These are phyloP conservation scores for Ectemnius cavifrons DNA, from an alignment of 2,888 invertebrate genomes.

Conservation along the genomic window DNA sequence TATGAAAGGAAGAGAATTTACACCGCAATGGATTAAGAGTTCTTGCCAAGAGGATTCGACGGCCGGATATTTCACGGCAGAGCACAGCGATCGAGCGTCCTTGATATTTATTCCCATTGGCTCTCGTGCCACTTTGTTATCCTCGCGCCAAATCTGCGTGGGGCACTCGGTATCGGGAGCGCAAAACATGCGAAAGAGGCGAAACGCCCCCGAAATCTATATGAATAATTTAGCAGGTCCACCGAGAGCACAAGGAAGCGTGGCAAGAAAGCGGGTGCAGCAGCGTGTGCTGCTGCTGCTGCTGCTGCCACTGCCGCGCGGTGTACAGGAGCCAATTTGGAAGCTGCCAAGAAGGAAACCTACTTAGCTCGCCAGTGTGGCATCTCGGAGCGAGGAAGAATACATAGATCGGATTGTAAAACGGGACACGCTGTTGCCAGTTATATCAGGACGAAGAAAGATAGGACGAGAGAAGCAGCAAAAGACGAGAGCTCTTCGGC, in stretches of 20 bases:
- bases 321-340: slow-evolving; percentile 34
- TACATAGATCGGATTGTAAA: slow-evolving; percentile 58
- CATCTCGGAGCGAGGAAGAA: slow-evolving; percentile 42
- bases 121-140: background rate
- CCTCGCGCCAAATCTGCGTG: background rate
- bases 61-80: background rate
- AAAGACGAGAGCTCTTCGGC: slow-evolving; percentile 54
- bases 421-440: slow-evolving; percentile 52
- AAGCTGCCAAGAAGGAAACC: slow-evolving; percentile 48
- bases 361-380: slow-evolving; percentile 45
- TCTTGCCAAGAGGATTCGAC: no score
- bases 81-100: background rate
- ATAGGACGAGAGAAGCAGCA: slow-evolving; percentile 26
- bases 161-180: background rate
- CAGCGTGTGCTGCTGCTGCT: slow-evolving; percentile 5
- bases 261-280: slow-evolving; percentile 2
- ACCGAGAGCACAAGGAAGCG: background rate
- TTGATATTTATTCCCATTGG: slow-evolving; percentile 3
- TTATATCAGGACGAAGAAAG: slow-evolving; percentile 44
- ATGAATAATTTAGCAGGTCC: slow-evolving; percentile 29
- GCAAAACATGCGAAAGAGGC: slow-evolving; percentile 1
- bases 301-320: background rate
- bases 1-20: no score
- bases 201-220: slow-evolving; percentile 11
- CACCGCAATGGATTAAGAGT: no score